Percentiles rank a stretch among this genome's conserved stretches.
These are phyloP conservation scores for Sitta carolinensis DNA, from an alignment of 2,797 vertebrate species.

Conservation along the genomic window DNA sequence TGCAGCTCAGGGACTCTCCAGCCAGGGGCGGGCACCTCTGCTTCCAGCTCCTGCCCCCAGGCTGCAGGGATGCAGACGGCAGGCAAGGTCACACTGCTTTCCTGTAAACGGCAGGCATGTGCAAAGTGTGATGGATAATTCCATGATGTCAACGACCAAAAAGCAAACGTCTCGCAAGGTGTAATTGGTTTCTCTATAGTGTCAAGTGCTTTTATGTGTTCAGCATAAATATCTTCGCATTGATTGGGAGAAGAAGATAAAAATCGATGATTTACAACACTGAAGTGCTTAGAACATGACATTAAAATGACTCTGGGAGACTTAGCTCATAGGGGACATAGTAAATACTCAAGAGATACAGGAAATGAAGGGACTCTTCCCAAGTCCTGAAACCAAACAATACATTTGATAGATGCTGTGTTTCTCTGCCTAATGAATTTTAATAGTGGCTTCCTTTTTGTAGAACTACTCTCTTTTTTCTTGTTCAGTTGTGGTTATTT, in stretches of 20 bases:
- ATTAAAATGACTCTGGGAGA: slow-evolving; percentile 69
- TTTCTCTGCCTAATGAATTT: slow-evolving; percentile 45
- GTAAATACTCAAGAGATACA: slow-evolving; percentile 64
- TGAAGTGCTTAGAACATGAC: slow-evolving; percentile 45
- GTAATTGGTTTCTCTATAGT: slow-evolving; percentile 68
- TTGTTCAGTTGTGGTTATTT: neutral
- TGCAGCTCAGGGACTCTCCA: neutral
- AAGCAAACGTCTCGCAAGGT: slow-evolving; percentile 17
- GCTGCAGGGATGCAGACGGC: neutral
- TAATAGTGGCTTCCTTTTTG: neutral
- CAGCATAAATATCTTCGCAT: slow-evolving; percentile 72
- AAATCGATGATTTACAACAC: slow-evolving; percentile 67
- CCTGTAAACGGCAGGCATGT: slow-evolving; percentile 37
- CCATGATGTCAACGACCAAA: slow-evolving; percentile 23
- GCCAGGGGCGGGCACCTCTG: neutral
- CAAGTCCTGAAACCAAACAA: slow-evolving; percentile 47
- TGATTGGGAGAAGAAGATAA: slow-evolving; percentile 69
- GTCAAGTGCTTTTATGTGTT: slow-evolving; percentile 72
- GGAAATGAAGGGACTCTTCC: slow-evolving; percentile 67
- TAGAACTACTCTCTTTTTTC: neutral
- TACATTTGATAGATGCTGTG: slow-evolving; percentile 51
- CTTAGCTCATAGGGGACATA: slow-evolving; percentile 52
- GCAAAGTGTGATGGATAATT: slow-evolving; percentile 30
- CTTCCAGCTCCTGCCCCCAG: neutral
- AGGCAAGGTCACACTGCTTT: slow-evolving; percentile 47